phyloP scores from a whole-genome alignment of 2,113 vertebrate genomes.

The Haemorhous mexicanus region DNA sequence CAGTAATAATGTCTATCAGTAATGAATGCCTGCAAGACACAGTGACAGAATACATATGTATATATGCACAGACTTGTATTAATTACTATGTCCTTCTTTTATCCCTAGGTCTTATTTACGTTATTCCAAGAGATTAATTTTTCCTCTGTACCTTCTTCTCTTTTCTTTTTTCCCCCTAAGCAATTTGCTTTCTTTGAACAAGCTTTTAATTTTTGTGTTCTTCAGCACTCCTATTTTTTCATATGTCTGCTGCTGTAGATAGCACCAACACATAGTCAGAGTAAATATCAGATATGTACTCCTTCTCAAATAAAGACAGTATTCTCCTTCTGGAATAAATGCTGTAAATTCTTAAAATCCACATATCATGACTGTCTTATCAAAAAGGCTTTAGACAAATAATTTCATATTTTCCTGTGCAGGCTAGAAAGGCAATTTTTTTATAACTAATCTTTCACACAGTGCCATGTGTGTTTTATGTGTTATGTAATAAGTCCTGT shows the following conservation, averaged over 20 bases:
- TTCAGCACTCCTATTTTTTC: background rate
- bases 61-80: background rate
- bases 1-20: background rate
- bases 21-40: background rate
- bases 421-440: background rate
- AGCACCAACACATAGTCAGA: background rate
- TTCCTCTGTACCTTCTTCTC: background rate
- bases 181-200: background rate
- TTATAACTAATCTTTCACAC: background rate
- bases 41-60: background rate
- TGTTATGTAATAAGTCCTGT: background rate
- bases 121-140: background rate
- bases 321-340: background rate
- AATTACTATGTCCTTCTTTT: background rate
- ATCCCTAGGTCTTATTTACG: background rate
- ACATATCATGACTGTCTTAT: background rate
- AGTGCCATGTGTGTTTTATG: background rate
- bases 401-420: background rate
- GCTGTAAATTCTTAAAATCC: background rate
- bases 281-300: background rate
- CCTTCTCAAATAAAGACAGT: background rate
- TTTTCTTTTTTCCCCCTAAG: background rate
- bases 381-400: background rate
- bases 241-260: background rate
- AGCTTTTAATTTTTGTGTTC: background rate